Evolutionary conservation across 1,140 invertebrate species (phyloP), one percentile per base, ranked within the genome.

Genomic region (Achatina immaculata): DNA sequence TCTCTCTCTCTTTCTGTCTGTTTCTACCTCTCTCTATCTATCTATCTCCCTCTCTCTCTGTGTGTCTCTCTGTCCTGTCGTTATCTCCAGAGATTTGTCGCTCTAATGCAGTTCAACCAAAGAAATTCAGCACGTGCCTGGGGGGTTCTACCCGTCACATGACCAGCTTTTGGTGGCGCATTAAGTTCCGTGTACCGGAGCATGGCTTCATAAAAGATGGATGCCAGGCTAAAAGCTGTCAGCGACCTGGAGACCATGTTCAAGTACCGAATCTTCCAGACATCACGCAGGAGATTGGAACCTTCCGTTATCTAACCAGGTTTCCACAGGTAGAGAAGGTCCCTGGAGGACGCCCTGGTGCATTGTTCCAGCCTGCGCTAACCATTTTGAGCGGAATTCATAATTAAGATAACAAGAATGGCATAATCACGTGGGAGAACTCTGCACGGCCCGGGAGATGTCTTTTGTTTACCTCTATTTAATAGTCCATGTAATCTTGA

Each of bases 321-420:
- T 55, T 55, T 55, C 48, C 24, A 19, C 48, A 55, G 48, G 48
- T 55, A 55, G 48, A 7, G 3, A 9, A 9, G 48, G 48, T 55
- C 48, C 21, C 48, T 55, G 21, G 48, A 21, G 48, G 24, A 14
- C 16, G 16, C 48, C 24, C 48, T 1, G 3, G 48, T 55, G 3
- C 48, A 55, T 55, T 55, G 48, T 55, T 19, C 19, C 24, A 2
- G 24, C 24, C 48, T 55, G 16, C 21, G 48, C 19, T 55, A 6
- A 55, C 48, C 48, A 55, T 55, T 55, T 55, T 55, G 21, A 55
- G 48, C 24, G 48, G 48, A 55, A 55, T 55, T 55, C 48, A 55
- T 55, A 55, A 55, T 55, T 55, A 55, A 55, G 48, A 24, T 55
- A 55, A 24, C 48, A 55, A 55, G 16, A 19, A 2, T 45, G 7